Evolutionary conservation across 2,888 invertebrate species (phyloP).

Genomic region (Rhingia rostrata): DNA sequence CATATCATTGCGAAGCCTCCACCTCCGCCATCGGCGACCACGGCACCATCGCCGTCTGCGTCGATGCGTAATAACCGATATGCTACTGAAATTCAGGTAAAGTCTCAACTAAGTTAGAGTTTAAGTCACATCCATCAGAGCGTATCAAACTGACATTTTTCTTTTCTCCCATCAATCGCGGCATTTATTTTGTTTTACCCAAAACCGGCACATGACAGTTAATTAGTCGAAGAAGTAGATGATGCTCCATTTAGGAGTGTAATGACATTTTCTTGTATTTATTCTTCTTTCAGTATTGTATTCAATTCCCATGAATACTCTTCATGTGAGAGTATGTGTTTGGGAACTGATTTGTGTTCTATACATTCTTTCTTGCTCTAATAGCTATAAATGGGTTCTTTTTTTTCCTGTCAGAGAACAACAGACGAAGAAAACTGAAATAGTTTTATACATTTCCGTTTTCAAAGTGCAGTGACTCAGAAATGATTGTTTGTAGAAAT

Average conservation of each 20-base stretch:
- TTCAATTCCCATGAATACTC: slow-evolving; percentile 36
- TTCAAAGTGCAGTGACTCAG: slow-evolving; percentile 48
- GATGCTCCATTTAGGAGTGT: slow-evolving; percentile 28
- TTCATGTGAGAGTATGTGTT: slow-evolving; percentile 8
- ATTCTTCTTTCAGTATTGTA: slow-evolving; percentile 21
- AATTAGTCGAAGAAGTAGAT: slow-evolving; percentile 38
- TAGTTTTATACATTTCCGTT: slow-evolving; percentile 31
- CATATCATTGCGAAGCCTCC: slow-evolving; percentile 45
- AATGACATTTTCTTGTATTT: slow-evolving; percentile 57
- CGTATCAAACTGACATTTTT: slow-evolving; percentile 24
- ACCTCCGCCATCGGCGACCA: slow-evolving; percentile 54
- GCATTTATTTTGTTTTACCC: not conserved
- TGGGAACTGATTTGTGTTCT: slow-evolving; percentile 42
- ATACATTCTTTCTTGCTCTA: slow-evolving; percentile 56
- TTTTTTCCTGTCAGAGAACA: slow-evolving; percentile 11
- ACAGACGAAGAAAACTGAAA: slow-evolving; percentile 10
- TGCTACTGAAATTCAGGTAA: slow-evolving; percentile 72
- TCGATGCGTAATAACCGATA: slow-evolving; percentile 71
- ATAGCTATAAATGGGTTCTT: slow-evolving; percentile 47
- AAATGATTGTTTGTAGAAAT: not conserved
- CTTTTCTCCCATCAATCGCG: slow-evolving; percentile 32
- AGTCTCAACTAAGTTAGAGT: slow-evolving; percentile 40
- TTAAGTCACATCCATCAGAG: slow-evolving; percentile 40
- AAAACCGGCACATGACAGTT: slow-evolving; percentile 34
- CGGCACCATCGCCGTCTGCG: slow-evolving; percentile 59